Conservation (phyloP, 2,888 invertebrate species). For the Neoitamus cyanurus region DNA sequence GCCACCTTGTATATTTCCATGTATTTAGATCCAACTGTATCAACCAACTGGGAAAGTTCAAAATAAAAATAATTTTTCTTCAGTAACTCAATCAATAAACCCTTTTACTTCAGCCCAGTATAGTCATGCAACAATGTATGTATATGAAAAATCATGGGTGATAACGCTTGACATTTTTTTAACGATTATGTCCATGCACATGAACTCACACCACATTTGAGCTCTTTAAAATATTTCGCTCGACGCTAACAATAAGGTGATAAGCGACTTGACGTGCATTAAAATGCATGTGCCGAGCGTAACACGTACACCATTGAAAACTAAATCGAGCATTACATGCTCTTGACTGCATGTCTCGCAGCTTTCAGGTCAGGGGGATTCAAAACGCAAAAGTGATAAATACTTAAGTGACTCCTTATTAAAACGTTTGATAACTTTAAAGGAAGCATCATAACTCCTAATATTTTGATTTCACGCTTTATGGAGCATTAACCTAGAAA, state of each 20-base stretch:
- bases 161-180: not conserved
- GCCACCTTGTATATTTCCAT: no score
- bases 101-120: no score
- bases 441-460: not conserved
- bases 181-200: no score
- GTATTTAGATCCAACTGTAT: no score
- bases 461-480: not conserved
- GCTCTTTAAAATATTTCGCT: no score
- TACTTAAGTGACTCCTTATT: not conserved
- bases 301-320: not conserved
- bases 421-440: not conserved
- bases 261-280: not conserved
- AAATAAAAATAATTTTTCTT: no score
- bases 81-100: no score
- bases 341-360: not conserved
- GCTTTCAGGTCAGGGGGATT: not conserved
- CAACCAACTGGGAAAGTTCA: no score
- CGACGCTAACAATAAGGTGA: not conserved
- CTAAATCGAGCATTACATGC: not conserved
- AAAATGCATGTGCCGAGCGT: not conserved
- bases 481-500: not conserved
- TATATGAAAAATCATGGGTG: not conserved
- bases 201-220: not conserved
- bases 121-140: no score
- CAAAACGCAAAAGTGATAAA: not conserved